Evolutionary conservation across 2,797 vertebrate species (phyloP), one percentile per base, ranked within the genome.

Genomic region (Spatula clypeata): DNA sequence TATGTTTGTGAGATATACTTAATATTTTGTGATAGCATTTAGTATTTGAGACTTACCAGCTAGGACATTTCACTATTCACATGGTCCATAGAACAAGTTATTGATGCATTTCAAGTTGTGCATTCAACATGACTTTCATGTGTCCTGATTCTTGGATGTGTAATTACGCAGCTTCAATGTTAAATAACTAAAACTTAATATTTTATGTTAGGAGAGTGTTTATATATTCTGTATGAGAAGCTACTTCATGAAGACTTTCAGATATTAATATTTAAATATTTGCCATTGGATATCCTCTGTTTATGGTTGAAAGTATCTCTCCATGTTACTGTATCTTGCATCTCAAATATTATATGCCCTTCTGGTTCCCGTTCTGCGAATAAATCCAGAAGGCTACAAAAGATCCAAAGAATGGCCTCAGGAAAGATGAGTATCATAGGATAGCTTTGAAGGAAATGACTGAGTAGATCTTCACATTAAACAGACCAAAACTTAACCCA

Each of bases 181-280:
- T 62, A 91, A 93, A 58, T 61, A 92, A 81, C 18, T 53, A 67
- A 10, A 88, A 13, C 65, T 93, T 62, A 81, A 54, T 88, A 85
- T 88, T 96, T 93, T 47, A 53, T 45, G 5, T 40, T 80, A 42
- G 11, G 19, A 51, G 55, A 66, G 24, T 26, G 17, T 61, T 79
- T 62, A 64, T 67, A 7, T 77, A 44, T 69, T 85, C 49, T 84
- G 7, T 66, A 55, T 86, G n/a, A 69, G 54, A 79, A 88, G 9
- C 17, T 77, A 77, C 27, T 79, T 15, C 66, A 34, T 60, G 42
- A 84, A 90, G 58, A 58, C 21, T 77, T 89, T 47, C n/a, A 77
- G 18, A 32, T 84, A 61, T 38, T 81, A 93, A 62, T 88, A 90
- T 81, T 88, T 62, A 51, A 90, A 45, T 70, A 69, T 24, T 91